phyloP scores from a whole-genome alignment of 1,140 invertebrate species.

The Magallana ariakensis region DNA sequence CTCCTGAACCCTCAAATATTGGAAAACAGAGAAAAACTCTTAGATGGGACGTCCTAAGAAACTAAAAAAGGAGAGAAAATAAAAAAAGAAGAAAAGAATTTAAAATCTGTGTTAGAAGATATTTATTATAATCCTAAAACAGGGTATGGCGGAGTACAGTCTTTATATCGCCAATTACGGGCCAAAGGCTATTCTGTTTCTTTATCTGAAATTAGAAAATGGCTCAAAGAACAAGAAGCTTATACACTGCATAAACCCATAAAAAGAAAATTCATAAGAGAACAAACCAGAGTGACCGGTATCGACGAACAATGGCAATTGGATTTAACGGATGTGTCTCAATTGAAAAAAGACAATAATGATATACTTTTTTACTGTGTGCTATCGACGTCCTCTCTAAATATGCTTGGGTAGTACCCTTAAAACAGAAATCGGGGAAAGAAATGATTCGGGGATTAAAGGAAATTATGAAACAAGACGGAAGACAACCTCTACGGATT shows the following conservation, averaged over 20 bases:
- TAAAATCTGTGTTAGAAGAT: neutral
- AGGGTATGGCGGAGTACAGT: neutral
- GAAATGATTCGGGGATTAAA: conserved; percentile 35
- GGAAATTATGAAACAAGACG: neutral
- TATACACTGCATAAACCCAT: neutral
- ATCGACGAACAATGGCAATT: too few relatives aligned
- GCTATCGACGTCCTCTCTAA: conserved; percentile 11
- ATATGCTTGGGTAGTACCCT: conserved; percentile 22
- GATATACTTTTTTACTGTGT: conserved; percentile 20
- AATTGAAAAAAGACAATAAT: neutral
- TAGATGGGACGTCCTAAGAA: too few relatives aligned
- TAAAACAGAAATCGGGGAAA: conserved; percentile 12
- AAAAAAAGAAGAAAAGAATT: too few relatives aligned
- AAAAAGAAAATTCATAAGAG: neutral
- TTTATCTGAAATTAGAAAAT: neutral
- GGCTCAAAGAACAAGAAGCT: neutral
- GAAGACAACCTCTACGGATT: neutral
- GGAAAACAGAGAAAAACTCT: too few relatives aligned
- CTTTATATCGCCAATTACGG: neutral
- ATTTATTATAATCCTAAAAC: neutral
- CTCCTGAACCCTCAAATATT: too few relatives aligned
- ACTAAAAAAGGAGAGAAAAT: too few relatives aligned
- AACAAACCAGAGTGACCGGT: too few relatives aligned
- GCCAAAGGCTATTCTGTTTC: neutral
- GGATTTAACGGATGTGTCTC: neutral